Evolutionary conservation across 2,113 vertebrate genomes (phyloP).

Genomic region (Thryonomys swinderianus): DNA sequence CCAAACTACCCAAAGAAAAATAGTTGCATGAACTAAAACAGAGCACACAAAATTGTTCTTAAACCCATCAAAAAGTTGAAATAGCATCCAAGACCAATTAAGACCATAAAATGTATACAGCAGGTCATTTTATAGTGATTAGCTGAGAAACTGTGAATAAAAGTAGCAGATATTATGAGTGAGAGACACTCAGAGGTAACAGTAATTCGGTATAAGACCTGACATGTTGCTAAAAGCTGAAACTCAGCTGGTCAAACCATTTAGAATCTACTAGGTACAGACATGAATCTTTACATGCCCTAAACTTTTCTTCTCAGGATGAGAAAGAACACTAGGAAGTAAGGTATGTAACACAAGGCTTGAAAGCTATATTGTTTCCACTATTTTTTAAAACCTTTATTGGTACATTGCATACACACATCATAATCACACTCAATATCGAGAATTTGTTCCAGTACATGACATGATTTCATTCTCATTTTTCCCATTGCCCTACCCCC

Average conservation of each 20-base stretch:
- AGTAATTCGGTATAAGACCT: not conserved
- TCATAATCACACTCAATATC: no score
- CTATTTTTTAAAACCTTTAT: no score
- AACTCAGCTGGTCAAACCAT: not conserved
- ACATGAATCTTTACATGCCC: not conserved
- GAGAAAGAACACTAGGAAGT: not conserved
- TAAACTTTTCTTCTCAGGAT: not conserved
- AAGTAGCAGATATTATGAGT: accelerated
- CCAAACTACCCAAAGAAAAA: not conserved
- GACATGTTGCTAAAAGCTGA: not conserved
- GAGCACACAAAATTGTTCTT: not conserved
- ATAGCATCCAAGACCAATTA: not conserved
- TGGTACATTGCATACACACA: no score
- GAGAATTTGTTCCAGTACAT: no score
- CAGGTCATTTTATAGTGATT: not conserved
- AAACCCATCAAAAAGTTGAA: not conserved
- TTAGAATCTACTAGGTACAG: not conserved
- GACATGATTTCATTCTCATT: no score
- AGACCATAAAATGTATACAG: not conserved
- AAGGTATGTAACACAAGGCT: not conserved
- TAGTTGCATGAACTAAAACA: not conserved
- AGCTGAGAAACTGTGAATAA: accelerated
- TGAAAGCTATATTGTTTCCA: not conserved
- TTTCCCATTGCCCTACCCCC: no score
- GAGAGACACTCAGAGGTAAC: accelerated